These are phyloP conservation scores for Pteromalus puparum DNA, from an alignment of 1,140 invertebrate genomes.

Conservation along the genomic window DNA sequence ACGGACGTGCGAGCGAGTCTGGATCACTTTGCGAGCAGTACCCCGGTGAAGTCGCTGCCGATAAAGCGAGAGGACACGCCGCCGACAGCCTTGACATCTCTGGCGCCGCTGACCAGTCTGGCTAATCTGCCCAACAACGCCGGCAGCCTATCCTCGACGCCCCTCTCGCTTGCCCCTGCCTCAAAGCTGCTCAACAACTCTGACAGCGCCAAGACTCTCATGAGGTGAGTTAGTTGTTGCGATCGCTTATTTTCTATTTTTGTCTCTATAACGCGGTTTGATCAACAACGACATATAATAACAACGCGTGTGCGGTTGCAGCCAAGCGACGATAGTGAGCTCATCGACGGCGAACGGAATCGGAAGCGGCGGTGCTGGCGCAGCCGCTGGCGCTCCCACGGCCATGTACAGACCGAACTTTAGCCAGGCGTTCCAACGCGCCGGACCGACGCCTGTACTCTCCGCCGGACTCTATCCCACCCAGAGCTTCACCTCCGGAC, in stretches of 20 bases:
- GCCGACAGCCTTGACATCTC: slow-evolving; percentile 71
- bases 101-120: slow-evolving; percentile 73
- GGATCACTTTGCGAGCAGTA: slow-evolving; percentile 70
- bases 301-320: slow-evolving; percentile 56
- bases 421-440: slow-evolving; percentile 81
- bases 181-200: slow-evolving; percentile 71
- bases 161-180: slow-evolving; percentile 70
- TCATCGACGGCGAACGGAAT: slow-evolving; percentile 76
- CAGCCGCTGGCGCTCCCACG: slow-evolving; percentile 74
- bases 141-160: slow-evolving; percentile 67
- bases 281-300: background rate
- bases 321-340: slow-evolving; percentile 74
- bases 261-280: slow-evolving; percentile 29
- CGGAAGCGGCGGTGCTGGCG: slow-evolving; percentile 63
- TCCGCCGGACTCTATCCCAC: slow-evolving; percentile 73
- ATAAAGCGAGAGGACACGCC: slow-evolving; percentile 73
- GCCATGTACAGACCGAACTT: slow-evolving; percentile 84
- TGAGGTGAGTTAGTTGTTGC: slow-evolving; percentile 73
- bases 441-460: slow-evolving; percentile 72
- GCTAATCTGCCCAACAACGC: slow-evolving; percentile 72
- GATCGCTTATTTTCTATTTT: slow-evolving; percentile 16
- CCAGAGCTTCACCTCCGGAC: slow-evolving; percentile 73
- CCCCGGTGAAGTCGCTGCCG: slow-evolving; percentile 71
- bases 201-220: slow-evolving; percentile 72
- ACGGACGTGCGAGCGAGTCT: slow-evolving; percentile 73